Conservation (phyloP, 2,797 vertebrate species). For the Amphiprion clarkii region DNA sequence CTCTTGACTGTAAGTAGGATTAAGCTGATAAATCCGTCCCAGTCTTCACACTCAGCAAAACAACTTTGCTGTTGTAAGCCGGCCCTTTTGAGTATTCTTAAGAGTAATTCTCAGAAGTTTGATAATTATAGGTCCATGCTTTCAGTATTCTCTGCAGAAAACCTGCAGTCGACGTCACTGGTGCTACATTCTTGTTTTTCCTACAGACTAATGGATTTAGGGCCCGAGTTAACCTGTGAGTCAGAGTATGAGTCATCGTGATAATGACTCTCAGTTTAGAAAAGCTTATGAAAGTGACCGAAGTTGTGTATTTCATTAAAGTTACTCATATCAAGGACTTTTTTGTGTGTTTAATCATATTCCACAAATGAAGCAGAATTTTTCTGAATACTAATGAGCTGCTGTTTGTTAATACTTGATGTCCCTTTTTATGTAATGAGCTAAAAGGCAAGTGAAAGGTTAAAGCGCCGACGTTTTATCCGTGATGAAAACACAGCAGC, state of each 20-base stretch:
- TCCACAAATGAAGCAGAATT: background rate
- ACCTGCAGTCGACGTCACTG: slow-evolving; percentile 8
- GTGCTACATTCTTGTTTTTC: background rate
- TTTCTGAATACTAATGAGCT: background rate
- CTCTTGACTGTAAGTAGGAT: background rate
- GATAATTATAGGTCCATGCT: slow-evolving; percentile 1
- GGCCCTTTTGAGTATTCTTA: slow-evolving; percentile 2
- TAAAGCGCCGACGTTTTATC: slow-evolving; percentile 20
- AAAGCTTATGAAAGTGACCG: background rate
- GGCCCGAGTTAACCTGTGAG: slow-evolving; percentile 36
- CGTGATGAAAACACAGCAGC: slow-evolving; percentile 47
- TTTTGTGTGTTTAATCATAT: background rate
- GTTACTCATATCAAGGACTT: slow-evolving; percentile 5
- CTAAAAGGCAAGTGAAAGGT: slow-evolving; percentile 18
- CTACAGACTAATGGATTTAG: slow-evolving; percentile 45
- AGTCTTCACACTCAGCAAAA: background rate
- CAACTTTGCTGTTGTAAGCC: background rate
- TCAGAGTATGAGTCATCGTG: slow-evolving; percentile 53
- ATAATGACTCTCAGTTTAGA: slow-evolving; percentile 16
- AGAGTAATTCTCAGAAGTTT: slow-evolving; percentile 1
- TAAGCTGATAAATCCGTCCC: background rate
- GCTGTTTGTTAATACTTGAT: background rate
- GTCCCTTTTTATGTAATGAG: slow-evolving; percentile 1
- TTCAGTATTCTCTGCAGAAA: slow-evolving; percentile 29
- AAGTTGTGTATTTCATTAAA: slow-evolving; percentile 7